Conservation (phyloP, 2,113 vertebrate genomes). For the Zingel zingel region DNA sequence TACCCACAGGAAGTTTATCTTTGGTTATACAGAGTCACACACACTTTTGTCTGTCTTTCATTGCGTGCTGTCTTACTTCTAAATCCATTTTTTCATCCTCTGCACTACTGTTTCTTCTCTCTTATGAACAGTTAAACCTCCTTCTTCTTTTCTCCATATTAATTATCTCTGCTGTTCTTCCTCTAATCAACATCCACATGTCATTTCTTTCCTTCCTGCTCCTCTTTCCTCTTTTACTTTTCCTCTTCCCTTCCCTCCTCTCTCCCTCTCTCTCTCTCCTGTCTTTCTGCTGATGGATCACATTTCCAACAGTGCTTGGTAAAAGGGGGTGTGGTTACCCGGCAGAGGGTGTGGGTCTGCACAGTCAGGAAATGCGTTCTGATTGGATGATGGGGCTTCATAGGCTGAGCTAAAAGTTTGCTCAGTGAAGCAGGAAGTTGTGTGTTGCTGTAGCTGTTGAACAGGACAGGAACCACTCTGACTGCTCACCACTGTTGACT, state of each 20-base stretch:
- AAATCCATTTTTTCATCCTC: not conserved
- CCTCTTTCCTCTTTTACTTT: not conserved
- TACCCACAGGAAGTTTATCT: not conserved
- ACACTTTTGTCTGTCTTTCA: not conserved
- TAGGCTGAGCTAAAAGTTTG: conserved; percentile 73
- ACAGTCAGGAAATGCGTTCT: conserved; percentile 59
- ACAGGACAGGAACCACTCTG: conserved; percentile 43
- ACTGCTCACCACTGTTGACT: conserved; percentile 32
- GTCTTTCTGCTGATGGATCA: conserved; percentile 58
- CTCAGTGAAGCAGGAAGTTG: conserved; percentile 78
- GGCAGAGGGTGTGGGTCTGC: conserved; percentile 43
- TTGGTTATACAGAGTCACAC: not conserved
- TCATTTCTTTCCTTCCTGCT: not conserved
- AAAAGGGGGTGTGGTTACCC: conserved; percentile 55
- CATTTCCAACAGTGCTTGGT: conserved; percentile 37
- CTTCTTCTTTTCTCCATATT: not conserved
- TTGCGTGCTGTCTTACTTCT: fast-evolving
- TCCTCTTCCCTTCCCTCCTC: not conserved
- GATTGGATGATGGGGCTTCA: conserved; percentile 71
- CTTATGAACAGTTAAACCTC: not conserved
- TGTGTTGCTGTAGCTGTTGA: conserved; percentile 57
- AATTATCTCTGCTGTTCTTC: not conserved
- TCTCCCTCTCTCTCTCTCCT: not conserved
- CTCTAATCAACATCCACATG: not conserved
- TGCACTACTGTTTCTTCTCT: not conserved